Evolutionary conservation across 2,113 vertebrate species (phyloP).

Genomic region (Diadophis punctatus): DNA sequence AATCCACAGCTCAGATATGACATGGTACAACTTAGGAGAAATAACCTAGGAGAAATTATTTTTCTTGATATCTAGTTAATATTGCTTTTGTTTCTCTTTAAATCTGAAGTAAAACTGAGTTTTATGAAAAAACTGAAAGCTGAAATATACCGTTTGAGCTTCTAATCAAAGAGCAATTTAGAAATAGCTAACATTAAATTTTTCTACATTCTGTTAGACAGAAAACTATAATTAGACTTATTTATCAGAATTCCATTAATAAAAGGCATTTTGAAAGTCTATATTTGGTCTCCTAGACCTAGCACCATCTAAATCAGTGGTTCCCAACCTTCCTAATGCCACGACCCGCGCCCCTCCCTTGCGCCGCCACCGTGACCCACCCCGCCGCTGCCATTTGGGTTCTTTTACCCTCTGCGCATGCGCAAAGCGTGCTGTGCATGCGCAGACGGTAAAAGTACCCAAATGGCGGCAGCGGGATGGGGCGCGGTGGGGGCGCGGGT

Average conservation of each 20-base stretch:
- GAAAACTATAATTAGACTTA: neutral
- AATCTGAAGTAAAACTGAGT: neutral
- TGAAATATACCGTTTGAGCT: rapidly evolving
- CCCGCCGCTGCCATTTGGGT: too few relatives aligned
- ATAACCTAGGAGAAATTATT: neutral
- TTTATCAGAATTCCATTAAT: neutral
- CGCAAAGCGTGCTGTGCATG: too few relatives aligned
- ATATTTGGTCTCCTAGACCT: neutral
- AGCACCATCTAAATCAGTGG: too few relatives aligned
- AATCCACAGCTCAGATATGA: neutral
- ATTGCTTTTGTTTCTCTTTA: neutral
- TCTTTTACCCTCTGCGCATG: too few relatives aligned
- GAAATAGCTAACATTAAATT: neutral
- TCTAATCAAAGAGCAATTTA: rapidly evolving
- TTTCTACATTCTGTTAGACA: rapidly evolving
- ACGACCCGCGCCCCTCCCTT: too few relatives aligned
- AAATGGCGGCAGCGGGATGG: too few relatives aligned
- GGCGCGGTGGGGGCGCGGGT: too few relatives aligned
- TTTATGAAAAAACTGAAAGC: neutral
- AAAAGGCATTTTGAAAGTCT: neutral
- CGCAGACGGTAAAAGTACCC: too few relatives aligned
- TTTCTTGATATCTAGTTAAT: neutral
- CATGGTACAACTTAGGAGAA: neutral
- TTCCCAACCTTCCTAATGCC: too few relatives aligned
- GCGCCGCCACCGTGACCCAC: too few relatives aligned